A percentile compares a stretch with the other conserved stretches of the same genome.
Conservation (phyloP, 2,888 invertebrate genomes). For the Polydrusus tereticollis region DNA sequence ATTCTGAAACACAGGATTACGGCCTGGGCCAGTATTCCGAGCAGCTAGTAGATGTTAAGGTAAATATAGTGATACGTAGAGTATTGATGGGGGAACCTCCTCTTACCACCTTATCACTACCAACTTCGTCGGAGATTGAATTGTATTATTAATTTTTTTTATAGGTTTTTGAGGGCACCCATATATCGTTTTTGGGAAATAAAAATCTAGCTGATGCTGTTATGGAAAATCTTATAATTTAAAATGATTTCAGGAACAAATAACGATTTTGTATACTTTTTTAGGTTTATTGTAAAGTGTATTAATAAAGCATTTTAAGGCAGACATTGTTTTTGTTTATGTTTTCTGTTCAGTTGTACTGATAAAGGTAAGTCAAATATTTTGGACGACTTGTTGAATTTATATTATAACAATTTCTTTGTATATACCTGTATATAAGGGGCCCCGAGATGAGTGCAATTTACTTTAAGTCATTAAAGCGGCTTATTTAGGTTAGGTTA, state of each 20-base stretch:
- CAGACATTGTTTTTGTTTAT: neutral
- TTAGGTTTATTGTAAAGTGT: neutral
- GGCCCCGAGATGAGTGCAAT: too few species aligned
- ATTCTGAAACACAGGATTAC: conserved; percentile 77
- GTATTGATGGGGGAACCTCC: too few species aligned
- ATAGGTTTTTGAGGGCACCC: conserved; percentile 76
- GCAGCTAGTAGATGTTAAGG: conserved; percentile 72
- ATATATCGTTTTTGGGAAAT: conserved; percentile 78
- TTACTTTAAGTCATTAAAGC: too few species aligned
- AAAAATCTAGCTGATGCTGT: conserved; percentile 74
- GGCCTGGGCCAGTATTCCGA: conserved; percentile 73
- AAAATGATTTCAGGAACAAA: neutral
- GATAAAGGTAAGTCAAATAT: too few species aligned
- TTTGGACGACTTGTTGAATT: too few species aligned
- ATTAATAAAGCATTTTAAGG: neutral
- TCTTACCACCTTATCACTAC: too few species aligned
- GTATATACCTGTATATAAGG: too few species aligned
- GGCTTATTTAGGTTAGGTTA: too few species aligned
- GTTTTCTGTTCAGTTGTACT: too few species aligned
- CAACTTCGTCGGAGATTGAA: neutral
- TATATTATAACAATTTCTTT: too few species aligned
- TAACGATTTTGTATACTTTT: neutral
- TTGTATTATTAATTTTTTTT: conserved; percentile 1
- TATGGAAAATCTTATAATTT: conserved; percentile 19
- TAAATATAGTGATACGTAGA: too few species aligned